Percentiles rank a stretch among this genome's conserved stretches.
Conservation (phyloP, 2,797 vertebrate genomes). For the Chloroceryle amazona region DNA sequence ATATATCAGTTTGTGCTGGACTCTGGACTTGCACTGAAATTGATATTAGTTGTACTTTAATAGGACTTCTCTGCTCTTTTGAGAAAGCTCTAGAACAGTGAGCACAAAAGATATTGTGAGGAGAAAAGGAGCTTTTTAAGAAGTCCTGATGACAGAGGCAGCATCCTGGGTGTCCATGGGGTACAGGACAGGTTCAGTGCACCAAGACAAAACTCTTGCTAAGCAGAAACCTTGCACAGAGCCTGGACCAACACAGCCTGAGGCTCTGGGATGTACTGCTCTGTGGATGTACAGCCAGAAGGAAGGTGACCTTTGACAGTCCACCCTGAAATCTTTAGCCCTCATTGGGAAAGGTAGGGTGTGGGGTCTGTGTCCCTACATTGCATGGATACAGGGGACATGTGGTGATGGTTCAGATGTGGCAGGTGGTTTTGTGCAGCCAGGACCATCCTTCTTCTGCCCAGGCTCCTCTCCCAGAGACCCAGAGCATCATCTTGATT, state of each 20-base stretch:
- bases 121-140: neutral
- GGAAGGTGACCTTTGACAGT: neutral
- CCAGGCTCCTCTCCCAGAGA: neutral
- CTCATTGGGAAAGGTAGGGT: neutral
- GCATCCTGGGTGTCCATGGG: neutral
- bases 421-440: neutral
- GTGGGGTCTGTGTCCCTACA: neutral
- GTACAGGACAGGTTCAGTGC: neutral
- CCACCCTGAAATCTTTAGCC: neutral
- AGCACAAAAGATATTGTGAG: neutral
- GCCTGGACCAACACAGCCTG: rapidly evolving
- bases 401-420: neutral
- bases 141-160: neutral
- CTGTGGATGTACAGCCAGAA: neutral
- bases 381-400: rapidly evolving
- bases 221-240: neutral
- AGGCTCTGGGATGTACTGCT: neutral
- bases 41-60: neutral
- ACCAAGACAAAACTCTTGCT: neutral
- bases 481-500: neutral
- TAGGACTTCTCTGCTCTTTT: neutral
- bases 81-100: neutral
- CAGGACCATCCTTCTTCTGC: neutral
- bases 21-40: neutral
- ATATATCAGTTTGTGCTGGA: neutral